Base-by-base conservation (phyloP, 1,140 invertebrate species). In the Panulirus ornatus region DNA sequence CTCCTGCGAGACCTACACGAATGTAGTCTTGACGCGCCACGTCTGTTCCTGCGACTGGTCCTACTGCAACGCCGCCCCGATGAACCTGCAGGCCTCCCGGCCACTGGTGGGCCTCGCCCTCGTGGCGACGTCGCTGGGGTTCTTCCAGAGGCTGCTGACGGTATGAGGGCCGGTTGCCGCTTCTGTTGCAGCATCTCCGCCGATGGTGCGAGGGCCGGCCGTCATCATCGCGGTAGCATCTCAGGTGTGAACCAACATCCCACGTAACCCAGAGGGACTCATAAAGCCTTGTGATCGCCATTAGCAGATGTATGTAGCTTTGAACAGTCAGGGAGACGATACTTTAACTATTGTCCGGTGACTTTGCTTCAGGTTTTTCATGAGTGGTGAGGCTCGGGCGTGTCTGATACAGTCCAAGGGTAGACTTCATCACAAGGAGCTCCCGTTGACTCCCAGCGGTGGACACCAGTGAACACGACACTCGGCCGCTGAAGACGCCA, bases 41-140 rank as follows among this genome's bases (percentile, higher is more conserved):
- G 90, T 91, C 40, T 91, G 90, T n/a, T 87, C 78, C 40, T 91
- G 90, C 63, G 83, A 91, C 44, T 86, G 83, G 76, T 70, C 83
- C 16, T 91, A 86, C 63, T 91, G 90, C 44, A 91, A 91, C 90
- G 44, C 84, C 19, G 78, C 75, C 76, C 42, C 54, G 22, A 42
- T 47, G 30, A 40, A 42, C 66, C n/a, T 36, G 30, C 51, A 58
- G 0, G 27, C 30, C 11, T 36, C 42, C 2, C 78, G 47, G 6
- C 47, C 58, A 30, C 16, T 34, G 44, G 51, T 51, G 44, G 47
- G 11, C n/a, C 47, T 81, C 47, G 58, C 27, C 14, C 27, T 27
- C 27, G 22, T 38, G 34, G 51, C 38, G 19, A 51, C 78, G 36
- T 54, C 47, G 30, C 34, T 81, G 58, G 11, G 14, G 16, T 27